These are phyloP conservation scores for Epinephelus cyanopodus DNA, from an alignment of 2,113 vertebrate genomes.

Conservation along the genomic window DNA sequence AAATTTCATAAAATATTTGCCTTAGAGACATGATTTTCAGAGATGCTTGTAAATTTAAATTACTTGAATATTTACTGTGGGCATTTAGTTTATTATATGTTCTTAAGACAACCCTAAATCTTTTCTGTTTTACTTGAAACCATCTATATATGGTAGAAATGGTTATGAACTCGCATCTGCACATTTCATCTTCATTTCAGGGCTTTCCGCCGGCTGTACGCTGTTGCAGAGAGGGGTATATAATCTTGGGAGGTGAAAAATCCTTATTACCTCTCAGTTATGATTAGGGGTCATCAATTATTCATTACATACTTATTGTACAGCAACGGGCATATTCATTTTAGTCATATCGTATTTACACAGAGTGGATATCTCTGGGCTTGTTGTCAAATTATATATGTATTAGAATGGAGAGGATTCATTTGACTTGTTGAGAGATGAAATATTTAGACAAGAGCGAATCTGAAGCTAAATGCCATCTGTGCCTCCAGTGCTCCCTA, in stretches of 20 bases:
- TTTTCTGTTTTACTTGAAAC: conserved; percentile 26
- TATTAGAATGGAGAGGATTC: conserved; percentile 79
- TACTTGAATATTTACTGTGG: conserved; percentile 38
- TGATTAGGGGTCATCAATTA: conserved; percentile 77
- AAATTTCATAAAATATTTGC: conserved; percentile 17
- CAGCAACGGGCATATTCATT: conserved; percentile 70
- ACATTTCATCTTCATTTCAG: conserved; percentile 44
- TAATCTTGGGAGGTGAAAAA: conserved; percentile 52
- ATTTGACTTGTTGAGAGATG: conserved; percentile 79
- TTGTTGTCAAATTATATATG: conserved; percentile 78
- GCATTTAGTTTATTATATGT: conserved; percentile 13
- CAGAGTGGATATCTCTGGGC: conserved; percentile 61
- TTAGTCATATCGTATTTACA: conserved; percentile 71
- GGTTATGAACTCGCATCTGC: conserved; percentile 46
- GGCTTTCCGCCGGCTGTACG: conserved; percentile 27
- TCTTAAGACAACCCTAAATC: conserved; percentile 27
- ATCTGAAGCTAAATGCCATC: conserved; percentile 80
- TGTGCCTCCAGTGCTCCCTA: conserved; percentile 78
- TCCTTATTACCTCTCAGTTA: conserved; percentile 71
- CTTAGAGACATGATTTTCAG: conserved; percentile 15
- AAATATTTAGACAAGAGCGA: conserved; percentile 81
- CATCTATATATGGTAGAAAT: conserved; percentile 30
- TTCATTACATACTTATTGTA: conserved; percentile 70
- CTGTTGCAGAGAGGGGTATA: conserved; percentile 34
- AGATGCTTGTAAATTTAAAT: conserved; percentile 34